A percentile compares a stretch with the other conserved stretches of the same genome.
phyloP scores from a whole-genome alignment of 2,888 invertebrate genomes.

The Agonopterix arenella region DNA sequence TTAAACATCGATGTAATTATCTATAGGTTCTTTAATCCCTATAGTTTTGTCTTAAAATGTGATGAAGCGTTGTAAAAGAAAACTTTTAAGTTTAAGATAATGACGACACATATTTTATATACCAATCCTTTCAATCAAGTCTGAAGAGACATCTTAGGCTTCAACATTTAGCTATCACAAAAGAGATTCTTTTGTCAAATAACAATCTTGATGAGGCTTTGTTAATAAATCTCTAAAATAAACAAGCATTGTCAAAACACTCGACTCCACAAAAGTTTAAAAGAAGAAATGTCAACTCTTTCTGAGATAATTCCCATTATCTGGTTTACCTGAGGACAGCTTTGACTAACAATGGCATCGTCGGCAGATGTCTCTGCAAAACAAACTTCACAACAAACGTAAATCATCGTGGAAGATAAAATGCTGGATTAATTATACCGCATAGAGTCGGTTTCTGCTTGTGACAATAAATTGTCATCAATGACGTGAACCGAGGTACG shows the following conservation, averaged over 20 bases:
- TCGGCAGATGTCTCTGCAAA: conserved; percentile 71
- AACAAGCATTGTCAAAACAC: conserved; percentile 65
- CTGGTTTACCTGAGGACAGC: conserved; percentile 65
- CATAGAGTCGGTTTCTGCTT: conserved; percentile 30
- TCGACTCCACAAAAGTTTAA: conserved; percentile 58
- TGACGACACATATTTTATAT: too few relatives aligned
- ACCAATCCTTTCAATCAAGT: too few relatives aligned
- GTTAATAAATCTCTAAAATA: conserved; percentile 49
- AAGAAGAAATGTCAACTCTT: conserved; percentile 68
- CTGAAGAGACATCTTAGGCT: too few relatives aligned
- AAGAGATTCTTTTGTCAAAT: conserved; percentile 27
- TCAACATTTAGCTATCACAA: background rate
- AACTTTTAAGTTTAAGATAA: too few relatives aligned
- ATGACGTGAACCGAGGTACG: conserved; percentile 68
- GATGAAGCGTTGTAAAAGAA: too few relatives aligned
- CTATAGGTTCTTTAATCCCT: too few relatives aligned
- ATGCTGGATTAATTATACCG: conserved; percentile 51
- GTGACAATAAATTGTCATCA: conserved; percentile 72
- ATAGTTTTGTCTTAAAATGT: too few relatives aligned
- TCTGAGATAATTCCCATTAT: conserved; percentile 66
- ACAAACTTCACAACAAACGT: conserved; percentile 66
- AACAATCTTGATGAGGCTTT: conserved; percentile 43
- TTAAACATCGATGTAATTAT: too few relatives aligned
- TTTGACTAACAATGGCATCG: conserved; percentile 49
- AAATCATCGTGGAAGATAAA: conserved; percentile 59